Evolutionary conservation across 2,113 vertebrate species (phyloP).

Genomic region (Entelurus aequoreus): DNA sequence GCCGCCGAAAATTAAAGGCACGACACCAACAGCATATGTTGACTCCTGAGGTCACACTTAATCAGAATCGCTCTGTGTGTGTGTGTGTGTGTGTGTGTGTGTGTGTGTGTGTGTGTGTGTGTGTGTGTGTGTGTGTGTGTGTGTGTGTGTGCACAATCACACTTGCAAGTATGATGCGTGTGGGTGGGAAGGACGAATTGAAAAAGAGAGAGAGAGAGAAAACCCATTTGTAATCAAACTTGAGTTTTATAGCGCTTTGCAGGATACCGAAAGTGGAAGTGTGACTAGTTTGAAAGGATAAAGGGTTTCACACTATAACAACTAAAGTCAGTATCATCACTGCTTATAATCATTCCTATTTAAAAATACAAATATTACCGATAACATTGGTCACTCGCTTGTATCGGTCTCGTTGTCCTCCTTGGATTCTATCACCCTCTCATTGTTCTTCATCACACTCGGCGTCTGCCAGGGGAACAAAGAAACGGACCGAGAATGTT

Average conservation of each 20-base stretch:
- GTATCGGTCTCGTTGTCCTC: not conserved
- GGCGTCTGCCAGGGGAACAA: not conserved
- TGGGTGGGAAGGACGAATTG: constrained; percentile 15
- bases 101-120: constrained; percentile 1
- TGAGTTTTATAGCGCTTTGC: constrained; percentile 3
- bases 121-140: not conserved
- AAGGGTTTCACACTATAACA: no score
- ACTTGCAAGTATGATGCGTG: constrained; percentile 27
- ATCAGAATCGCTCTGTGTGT: constrained; percentile 33
- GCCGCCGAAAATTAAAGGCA: constrained; percentile 15
- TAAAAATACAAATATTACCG: no score
- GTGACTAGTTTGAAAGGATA: constrained; percentile 13
- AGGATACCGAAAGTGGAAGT: not conserved
- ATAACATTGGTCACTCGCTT: no score
- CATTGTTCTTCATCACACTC: not conserved
- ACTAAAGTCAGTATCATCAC: no score
- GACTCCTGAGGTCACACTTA: constrained; percentile 43
- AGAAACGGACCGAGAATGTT: not conserved
- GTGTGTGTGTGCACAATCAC: constrained; percentile 1
- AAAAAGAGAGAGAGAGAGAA: constrained; percentile 8
- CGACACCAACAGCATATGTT: constrained; percentile 43
- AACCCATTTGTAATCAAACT: constrained; percentile 3
- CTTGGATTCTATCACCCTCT: no score
- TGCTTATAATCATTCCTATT: no score
- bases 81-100: not conserved